phyloP scores from a whole-genome alignment of 2,888 invertebrate genomes.

The Sphaerophoria rueppellii region DNA sequence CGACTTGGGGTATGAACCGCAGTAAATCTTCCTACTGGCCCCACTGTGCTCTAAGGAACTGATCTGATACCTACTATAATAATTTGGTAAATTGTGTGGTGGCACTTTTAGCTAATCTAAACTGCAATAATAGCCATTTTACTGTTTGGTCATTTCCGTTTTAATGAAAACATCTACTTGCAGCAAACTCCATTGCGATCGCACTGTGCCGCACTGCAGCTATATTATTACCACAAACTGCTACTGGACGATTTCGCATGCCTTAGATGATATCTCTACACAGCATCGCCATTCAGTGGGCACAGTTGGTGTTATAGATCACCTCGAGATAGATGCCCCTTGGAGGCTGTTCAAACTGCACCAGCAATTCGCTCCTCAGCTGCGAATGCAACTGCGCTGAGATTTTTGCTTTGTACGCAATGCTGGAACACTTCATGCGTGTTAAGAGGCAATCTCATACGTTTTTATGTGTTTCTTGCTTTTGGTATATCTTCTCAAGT shows the following conservation, averaged over 20 bases:
- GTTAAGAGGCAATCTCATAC: constrained; percentile 76
- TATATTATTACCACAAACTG: constrained; percentile 9
- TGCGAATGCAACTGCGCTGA: not conserved
- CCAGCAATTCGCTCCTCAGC: constrained; percentile 37
- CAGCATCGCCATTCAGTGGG: constrained; percentile 70
- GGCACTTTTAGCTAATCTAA: constrained; percentile 74
- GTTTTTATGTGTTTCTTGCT: constrained; percentile 54
- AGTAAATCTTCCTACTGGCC: not conserved
- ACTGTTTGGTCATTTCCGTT: constrained; percentile 72
- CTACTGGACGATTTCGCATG: constrained; percentile 13
- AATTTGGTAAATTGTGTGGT: constrained; percentile 72
- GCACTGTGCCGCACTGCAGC: constrained; percentile 34
- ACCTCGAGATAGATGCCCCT: constrained; percentile 70
- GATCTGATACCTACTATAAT: not conserved
- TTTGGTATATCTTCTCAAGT: constrained; percentile 49
- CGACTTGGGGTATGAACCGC: too few species aligned
- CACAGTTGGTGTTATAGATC: constrained; percentile 74
- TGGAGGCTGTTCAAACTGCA: constrained; percentile 52
- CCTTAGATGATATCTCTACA: constrained; percentile 55
- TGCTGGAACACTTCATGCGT: constrained; percentile 67
- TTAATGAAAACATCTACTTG: constrained; percentile 76
- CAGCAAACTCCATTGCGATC: constrained; percentile 47
- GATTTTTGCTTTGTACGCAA: constrained; percentile 55
- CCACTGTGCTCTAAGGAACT: not conserved
- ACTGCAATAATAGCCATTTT: constrained; percentile 75